Percentiles rank a stretch among this genome's conserved stretches.
phyloP scores from a whole-genome alignment of 1,140 invertebrate genomes.

The Drosophila kurseongensis region DNA sequence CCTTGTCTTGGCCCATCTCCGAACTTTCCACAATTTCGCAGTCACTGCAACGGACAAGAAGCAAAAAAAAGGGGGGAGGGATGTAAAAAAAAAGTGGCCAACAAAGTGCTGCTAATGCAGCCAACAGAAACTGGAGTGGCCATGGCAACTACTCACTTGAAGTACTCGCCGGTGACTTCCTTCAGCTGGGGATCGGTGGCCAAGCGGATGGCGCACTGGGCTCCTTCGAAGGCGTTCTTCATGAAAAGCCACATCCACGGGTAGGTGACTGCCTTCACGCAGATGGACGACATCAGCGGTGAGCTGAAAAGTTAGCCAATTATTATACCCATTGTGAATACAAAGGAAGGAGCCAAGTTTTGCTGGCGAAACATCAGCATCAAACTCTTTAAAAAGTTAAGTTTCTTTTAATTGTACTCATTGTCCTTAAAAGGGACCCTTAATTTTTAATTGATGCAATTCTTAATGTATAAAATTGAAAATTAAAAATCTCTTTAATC shows the following conservation, averaged over 20 bases:
- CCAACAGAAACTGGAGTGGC: slow-evolving; percentile 31
- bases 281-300: slow-evolving; percentile 84
- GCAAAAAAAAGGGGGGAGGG: slow-evolving; percentile 4
- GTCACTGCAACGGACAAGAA: slow-evolving; percentile 84
- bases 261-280: slow-evolving; percentile 86
- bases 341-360: slow-evolving; percentile 1
- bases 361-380: background rate
- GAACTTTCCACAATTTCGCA: slow-evolving; percentile 86
- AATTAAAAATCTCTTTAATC: too few relatives aligned
- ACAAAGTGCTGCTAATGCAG: slow-evolving; percentile 65
- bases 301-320: slow-evolving; percentile 83
- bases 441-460: background rate
- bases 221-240: slow-evolving; percentile 88
- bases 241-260: slow-evolving; percentile 89
- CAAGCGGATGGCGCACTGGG: slow-evolving; percentile 88
- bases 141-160: slow-evolving; percentile 86
- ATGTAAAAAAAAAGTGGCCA: slow-evolving; percentile 34
- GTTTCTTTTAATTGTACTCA: background rate
- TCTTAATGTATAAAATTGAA: background rate
- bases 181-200: slow-evolving; percentile 87
- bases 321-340: slow-evolving; percentile 56
- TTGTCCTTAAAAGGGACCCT: background rate
- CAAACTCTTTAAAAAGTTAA: background rate
- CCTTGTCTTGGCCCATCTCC: slow-evolving; percentile 85
- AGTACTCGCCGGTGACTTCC: slow-evolving; percentile 87